Base-by-base conservation (phyloP, 2,797 vertebrate genomes). In the Chelon auratus region DNA sequence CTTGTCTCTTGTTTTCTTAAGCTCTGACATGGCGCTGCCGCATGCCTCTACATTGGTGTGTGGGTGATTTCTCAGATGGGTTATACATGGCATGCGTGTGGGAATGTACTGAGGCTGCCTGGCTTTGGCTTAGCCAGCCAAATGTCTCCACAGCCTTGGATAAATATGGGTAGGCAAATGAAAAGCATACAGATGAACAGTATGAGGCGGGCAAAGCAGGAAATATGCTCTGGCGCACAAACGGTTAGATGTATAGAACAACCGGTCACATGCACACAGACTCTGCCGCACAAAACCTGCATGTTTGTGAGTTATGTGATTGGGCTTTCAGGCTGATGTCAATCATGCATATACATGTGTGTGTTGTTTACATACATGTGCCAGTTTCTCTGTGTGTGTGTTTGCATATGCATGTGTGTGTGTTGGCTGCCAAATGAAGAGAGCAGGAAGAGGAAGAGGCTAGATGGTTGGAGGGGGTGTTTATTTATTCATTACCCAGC, bases 401-500 rank as follows among this genome's bases (percentile, higher is more conserved):
- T 62, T 37, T 85, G 61, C 42, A 54, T 76, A 42, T 78, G 26
- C 15, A 17, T 54, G 30, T 62, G 72, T 72, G 77, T 70, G 75
- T 75, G 81, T 80, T 72, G 68, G 77, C 78, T 91, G 86, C 68
- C 87, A 88, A 81, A 83, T 20, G 61, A 75, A 71, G 75, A 79
- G 86, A 88, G 82, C 88, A 90, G 89, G 88, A 88, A 92, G 84
- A 91, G 85, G 87, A 93, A 89, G 81, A 86, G 85, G 93, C 90
- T 87, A 75, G 79, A 93, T 94, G 91, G 91, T 94, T 94, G 79
- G 89, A 94, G 93, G 93, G 90, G 84, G 66, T 94, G 89, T 95
- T 95, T 93, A 92, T 93, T 94, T 95, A 95, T 95, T 95, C 89
- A 94, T 94, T 93, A 94, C 93, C 92, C 93, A 90, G 85, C 24